phyloP scores from a whole-genome alignment of 2,888 invertebrate genomes.

The Periphyllus acericola region DNA sequence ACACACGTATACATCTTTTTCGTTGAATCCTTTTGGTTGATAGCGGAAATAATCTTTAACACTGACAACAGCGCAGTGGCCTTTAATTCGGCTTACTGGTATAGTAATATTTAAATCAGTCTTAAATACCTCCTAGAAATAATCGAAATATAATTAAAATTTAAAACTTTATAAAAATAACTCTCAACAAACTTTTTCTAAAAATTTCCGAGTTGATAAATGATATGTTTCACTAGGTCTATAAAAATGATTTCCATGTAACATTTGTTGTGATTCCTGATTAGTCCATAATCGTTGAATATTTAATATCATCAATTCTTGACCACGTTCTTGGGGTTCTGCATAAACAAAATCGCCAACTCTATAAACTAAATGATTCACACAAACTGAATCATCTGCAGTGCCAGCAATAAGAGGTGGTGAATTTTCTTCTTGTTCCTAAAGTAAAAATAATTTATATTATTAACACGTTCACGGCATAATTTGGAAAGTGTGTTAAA shows the following conservation, averaged over 20 bases:
- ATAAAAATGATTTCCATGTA: slow-evolving; percentile 90
- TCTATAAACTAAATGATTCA: slow-evolving; percentile 73
- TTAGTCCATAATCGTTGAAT: slow-evolving; percentile 92
- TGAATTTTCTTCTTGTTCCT: slow-evolving; percentile 65
- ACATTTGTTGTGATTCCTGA: slow-evolving; percentile 82
- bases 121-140: slow-evolving; percentile 85
- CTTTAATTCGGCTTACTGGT: slow-evolving; percentile 84
- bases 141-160: slow-evolving; percentile 12
- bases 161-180: neutral
- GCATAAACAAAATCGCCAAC: slow-evolving; percentile 76
- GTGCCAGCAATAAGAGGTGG: slow-evolving; percentile 65
- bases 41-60: slow-evolving; percentile 94
- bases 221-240: slow-evolving; percentile 97
- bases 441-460: slow-evolving; percentile 62
- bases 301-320: slow-evolving; percentile 83
- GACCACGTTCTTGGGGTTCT: slow-evolving; percentile 74
- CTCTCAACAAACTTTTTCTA: slow-evolving; percentile 75
- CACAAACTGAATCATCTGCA: slow-evolving; percentile 73
- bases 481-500: too few species aligned
- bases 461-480: too few species aligned
- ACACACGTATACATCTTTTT: slow-evolving; percentile 96
- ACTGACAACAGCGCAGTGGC: slow-evolving; percentile 92
- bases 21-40: slow-evolving; percentile 85
- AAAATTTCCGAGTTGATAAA: slow-evolving; percentile 91
- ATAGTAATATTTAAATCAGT: slow-evolving; percentile 88